These are phyloP conservation scores for Agelas oroides DNA, from an alignment of 37 sponge, comb jelly and placozoan species.

Conservation along the genomic window DNA sequence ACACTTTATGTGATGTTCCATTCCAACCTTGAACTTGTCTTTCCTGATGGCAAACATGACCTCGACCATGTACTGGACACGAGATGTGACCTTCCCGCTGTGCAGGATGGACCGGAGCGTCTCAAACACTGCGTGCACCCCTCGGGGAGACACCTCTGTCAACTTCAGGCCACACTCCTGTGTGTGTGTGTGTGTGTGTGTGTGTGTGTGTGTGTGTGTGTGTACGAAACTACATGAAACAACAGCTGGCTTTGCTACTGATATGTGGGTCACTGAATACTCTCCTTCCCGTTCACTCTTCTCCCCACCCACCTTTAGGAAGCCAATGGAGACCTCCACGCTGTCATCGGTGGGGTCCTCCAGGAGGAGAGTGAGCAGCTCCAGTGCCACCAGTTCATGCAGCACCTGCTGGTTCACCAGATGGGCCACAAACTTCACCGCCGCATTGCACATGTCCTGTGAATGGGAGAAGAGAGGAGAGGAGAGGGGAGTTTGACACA, in stretches of 20 bases:
- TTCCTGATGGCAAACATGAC: constrained; percentile 93
- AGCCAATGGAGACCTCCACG: constrained; percentile 93
- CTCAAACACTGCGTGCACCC: constrained; percentile 88
- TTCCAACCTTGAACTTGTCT: constrained; percentile 92
- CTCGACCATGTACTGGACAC: constrained; percentile 98
- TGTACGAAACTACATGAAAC: too few relatives aligned
- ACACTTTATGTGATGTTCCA: too few relatives aligned
- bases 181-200: too few relatives aligned
- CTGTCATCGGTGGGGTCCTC: constrained; percentile 96
- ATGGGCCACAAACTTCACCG: constrained; percentile 93
- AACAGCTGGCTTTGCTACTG: too few relatives aligned
- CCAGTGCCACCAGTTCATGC: constrained; percentile 93
- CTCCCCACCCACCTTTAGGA: constrained; percentile 64
- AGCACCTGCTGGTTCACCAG: constrained; percentile 94
- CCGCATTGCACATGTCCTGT: constrained; percentile 83
- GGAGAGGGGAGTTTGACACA: too few relatives aligned
- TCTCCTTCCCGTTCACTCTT: too few relatives aligned
- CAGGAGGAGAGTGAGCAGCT: constrained; percentile 90
- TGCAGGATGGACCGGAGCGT: constrained; percentile 85
- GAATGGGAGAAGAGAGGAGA: too few relatives aligned
- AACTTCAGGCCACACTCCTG: too few relatives aligned
- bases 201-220: too few relatives aligned
- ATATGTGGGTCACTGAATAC: too few relatives aligned
- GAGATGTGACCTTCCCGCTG: constrained; percentile 77
- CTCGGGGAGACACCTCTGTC: constrained; percentile 86